phyloP scores from a whole-genome alignment of 1,140 invertebrate genomes.

The Leptoteleia sp. region DNA sequence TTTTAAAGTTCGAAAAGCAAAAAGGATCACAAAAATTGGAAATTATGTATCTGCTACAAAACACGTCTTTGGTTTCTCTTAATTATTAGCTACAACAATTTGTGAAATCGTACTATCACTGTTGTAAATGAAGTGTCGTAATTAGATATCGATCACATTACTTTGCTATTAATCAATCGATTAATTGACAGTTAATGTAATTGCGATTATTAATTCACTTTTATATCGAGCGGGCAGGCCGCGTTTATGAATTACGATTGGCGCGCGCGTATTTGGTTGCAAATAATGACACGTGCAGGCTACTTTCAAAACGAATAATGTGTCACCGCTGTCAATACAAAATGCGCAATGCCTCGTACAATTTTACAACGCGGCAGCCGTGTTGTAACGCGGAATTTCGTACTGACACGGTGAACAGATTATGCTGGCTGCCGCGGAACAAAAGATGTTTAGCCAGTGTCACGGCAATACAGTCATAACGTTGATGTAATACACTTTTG shows the following conservation, averaged over 20 bases:
- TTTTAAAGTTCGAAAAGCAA: too few species aligned
- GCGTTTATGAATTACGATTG: conserved; percentile 17
- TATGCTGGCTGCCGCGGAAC: conserved; percentile 44
- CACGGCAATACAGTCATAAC: conserved; percentile 48
- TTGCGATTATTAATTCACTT: conserved; percentile 7
- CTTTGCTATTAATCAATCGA: conserved; percentile 14
- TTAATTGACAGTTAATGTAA: conserved; percentile 31
- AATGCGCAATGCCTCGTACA: conserved; percentile 36
- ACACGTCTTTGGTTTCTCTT: too few species aligned
- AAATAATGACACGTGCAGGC: conserved; percentile 10
- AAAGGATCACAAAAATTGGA: too few species aligned
- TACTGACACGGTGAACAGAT: conserved; percentile 40
- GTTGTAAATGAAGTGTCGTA: not conserved
- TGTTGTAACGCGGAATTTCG: conserved; percentile 35
- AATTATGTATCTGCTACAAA: too few species aligned
- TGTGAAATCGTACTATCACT: not conserved
- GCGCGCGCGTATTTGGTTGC: conserved; percentile 6
- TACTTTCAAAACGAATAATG: conserved; percentile 17
- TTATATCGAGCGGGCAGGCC: conserved; percentile 4
- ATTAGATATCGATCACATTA: conserved; percentile 3
- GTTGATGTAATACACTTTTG: conserved; percentile 62
- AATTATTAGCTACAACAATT: too few species aligned
- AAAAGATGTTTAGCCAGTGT: conserved; percentile 62
- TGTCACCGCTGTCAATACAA: conserved; percentile 23
- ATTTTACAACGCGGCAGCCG: conserved; percentile 19